These are phyloP conservation scores for Drosophila paramelanica DNA, from an alignment of 2,888 invertebrate species.

Conservation along the genomic window DNA sequence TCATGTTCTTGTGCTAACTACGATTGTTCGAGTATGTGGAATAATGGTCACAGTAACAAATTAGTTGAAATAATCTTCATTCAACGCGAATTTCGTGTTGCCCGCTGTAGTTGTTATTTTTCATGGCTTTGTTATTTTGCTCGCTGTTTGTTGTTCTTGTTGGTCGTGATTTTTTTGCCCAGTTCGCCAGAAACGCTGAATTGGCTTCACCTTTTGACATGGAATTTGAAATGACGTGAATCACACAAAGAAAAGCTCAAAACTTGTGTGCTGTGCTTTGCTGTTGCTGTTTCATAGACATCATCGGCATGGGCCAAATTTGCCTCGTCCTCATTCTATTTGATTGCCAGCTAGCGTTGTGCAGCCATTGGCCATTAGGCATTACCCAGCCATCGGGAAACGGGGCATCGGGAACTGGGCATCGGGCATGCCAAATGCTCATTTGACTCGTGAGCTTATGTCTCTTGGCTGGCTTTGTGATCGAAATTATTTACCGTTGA, in stretches of 20 bases:
- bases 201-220: conserved; percentile 80
- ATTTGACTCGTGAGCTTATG: conserved; percentile 52
- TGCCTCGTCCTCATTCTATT: conserved; percentile 68
- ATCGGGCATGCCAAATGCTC: conserved; percentile 55
- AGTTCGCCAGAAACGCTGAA: conserved; percentile 75
- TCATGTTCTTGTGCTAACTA: conserved; percentile 36
- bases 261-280: conserved; percentile 37
- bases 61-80: conserved; percentile 63
- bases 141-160: conserved; percentile 35
- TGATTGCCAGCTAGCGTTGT: conserved; percentile 59
- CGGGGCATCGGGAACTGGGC: conserved; percentile 4
- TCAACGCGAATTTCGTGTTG: conserved; percentile 72
- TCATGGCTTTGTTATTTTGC: conserved; percentile 34
- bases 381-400: conserved; percentile 9
- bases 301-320: conserved; percentile 50
- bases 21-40: conserved; percentile 39
- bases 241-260: conserved; percentile 62
- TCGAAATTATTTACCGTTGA: conserved; percentile 80
- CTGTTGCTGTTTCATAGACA: conserved; percentile 28
- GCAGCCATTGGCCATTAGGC: conserved; percentile 48
- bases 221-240: conserved; percentile 80
- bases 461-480: conserved; percentile 50
- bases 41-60: conserved; percentile 61
- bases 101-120: conserved; percentile 36
- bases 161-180: conserved; percentile 77